Base-by-base conservation (phyloP, 2,888 invertebrate species). In the Magallana nippona region DNA sequence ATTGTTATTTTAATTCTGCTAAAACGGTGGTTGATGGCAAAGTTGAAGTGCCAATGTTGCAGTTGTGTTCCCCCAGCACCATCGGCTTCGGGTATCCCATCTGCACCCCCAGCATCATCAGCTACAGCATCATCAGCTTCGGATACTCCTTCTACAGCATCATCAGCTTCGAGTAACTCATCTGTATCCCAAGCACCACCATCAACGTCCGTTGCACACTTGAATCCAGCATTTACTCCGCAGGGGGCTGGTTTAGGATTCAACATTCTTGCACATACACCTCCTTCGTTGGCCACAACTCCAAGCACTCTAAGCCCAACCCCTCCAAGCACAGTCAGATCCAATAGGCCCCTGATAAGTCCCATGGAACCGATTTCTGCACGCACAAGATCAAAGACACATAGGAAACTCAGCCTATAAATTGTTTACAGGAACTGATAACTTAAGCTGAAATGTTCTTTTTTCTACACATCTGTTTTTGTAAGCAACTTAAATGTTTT, bases 21-120 rank as follows among this genome's bases (percentile, higher is more conserved):
- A 32, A 78, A 78, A 19, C 32, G 78, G 62, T 62, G 62, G 62
- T 62, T 62, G 19, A 19, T 63, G 63, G 63, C 63, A 63, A 63
- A 63, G 63, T 63, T 19, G 63, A 63, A 63, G 63, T 63, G 63
- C 63, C 63, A 63, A 22, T 63, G 63, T 63, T 63, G 63, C 63
- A 63, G 63, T 63, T 63, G 63, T 22, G 63, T 63, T 10, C 63
- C 63, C 63, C 63, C 63, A 63, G 22, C 22, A 63, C 63, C 63
- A 63, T 63, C 22, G 27, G 27, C 63, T 2, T 27, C 71, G 11
- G 71, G 32, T 63, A 63, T 27, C 63, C 27, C 27, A 62, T 63
- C 63, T 63, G 63, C 27, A 32, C 71, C 71, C 27, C 13, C 71
- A 27, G 27, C 32, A 71, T 13, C 71, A 71, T 10, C 60, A 10